phyloP scores from a whole-genome alignment of 2,888 invertebrate genomes.

The Camponotus fellah region DNA sequence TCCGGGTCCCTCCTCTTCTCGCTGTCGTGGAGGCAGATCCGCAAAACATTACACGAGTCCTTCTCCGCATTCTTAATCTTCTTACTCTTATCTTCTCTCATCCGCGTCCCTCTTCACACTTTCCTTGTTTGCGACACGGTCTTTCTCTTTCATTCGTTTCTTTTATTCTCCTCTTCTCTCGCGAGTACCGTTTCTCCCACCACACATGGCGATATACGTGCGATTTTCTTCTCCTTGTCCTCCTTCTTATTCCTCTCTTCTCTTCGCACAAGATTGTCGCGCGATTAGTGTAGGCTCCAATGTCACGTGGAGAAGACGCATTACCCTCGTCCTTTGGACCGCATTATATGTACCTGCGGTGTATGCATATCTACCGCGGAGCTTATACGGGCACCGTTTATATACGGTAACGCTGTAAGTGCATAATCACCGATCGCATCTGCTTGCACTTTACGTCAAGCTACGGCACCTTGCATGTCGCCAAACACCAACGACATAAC shows the following conservation, averaged over 20 bases:
- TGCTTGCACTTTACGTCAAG: constrained; percentile 85
- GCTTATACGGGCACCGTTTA: constrained; percentile 79
- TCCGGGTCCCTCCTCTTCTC: background rate
- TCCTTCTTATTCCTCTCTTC: constrained; percentile 59
- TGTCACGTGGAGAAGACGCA: constrained; percentile 85
- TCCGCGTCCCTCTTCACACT: constrained; percentile 27
- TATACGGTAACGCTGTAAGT: constrained; percentile 85
- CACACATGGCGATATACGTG: constrained; percentile 55
- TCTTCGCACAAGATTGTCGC: constrained; percentile 84
- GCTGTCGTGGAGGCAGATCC: background rate
- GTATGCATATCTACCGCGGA: constrained; percentile 61
- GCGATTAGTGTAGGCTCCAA: constrained; percentile 85
- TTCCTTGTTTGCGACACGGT: constrained; percentile 32
- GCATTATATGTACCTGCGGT: constrained; percentile 71
- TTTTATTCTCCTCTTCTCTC: constrained; percentile 44
- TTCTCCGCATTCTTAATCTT: constrained; percentile 45
- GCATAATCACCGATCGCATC: constrained; percentile 86
- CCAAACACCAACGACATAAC: constrained; percentile 69
- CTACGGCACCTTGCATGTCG: constrained; percentile 82
- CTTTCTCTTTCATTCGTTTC: constrained; percentile 53
- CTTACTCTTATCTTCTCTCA: constrained; percentile 33
- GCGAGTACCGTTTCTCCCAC: constrained; percentile 18
- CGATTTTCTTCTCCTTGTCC: constrained; percentile 51
- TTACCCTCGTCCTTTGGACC: constrained; percentile 82
- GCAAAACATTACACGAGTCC: background rate